Base-by-base conservation (phyloP, 2,888 invertebrate genomes). In the Blastobasis adustella region DNA sequence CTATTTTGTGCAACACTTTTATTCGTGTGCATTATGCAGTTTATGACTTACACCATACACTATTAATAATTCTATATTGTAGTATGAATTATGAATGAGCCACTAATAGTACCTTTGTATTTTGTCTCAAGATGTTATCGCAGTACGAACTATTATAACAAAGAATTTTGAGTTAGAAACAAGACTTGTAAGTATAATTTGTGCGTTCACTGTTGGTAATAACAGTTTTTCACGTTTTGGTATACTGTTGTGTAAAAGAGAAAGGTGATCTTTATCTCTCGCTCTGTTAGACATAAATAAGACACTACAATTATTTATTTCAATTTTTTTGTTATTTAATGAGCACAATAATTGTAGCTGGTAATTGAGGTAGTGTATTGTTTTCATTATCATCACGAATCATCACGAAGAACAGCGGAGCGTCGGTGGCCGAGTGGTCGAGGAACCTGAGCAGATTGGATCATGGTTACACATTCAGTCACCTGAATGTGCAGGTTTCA, bases 241-340 rank as follows among this genome's bases (percentile, higher is more conserved):
- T 23, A 23, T 23, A 23, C 40, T 40, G 52, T 53, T 55, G 59
- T 64, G 62, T 55, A 60, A 60, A 64, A 71, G 68, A 68, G 71
- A 71, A 70, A 67, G 69, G 68, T 44, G 67, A 68, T 69, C 42
- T 8, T 58, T 62, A 71, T 69, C 67, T 54, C 39, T 52, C 23
- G 49, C 44, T 52, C 44, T 58, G 55, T 61, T 63, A 23, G 23
- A 23, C 23, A 23, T 2, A 23, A 23, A 23, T 23, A 23, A 23
- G 23, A 23, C 23, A 23, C 23, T 23, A 23, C 23, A 23, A 23
- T 23, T 23, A 23, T 58, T 62, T 61, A 58, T 60, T 58, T 56
- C 49, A 55, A 60, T 59, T 62, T 60, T 62, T 56, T 54, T 54
- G 23, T 56, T 54, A 52, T 58, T 57, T 63, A 65, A 68, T 66